phyloP scores from a whole-genome alignment of 2,888 invertebrate species.

The Leptothorax acervorum region DNA sequence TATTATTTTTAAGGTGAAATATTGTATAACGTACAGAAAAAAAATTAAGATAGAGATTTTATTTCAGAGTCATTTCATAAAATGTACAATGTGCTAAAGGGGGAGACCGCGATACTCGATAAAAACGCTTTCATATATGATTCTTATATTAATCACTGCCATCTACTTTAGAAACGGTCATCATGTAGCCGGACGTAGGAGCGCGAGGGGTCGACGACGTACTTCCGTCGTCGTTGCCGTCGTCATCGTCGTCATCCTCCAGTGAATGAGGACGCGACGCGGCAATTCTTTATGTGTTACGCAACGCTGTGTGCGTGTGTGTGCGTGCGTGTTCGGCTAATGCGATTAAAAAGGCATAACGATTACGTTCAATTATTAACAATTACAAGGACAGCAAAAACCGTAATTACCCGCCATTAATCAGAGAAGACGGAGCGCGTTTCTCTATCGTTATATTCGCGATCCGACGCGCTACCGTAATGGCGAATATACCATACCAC shows the following conservation, averaged over 20 bases:
- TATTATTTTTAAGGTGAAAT: neutral
- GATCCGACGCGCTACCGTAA: conserved; percentile 12
- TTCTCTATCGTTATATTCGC: conserved; percentile 55
- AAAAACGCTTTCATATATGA: conserved; percentile 13
- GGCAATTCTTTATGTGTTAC: conserved; percentile 76
- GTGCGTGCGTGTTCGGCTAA: conserved; percentile 68
- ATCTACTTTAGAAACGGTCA: conserved; percentile 19
- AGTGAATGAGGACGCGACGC: conserved; percentile 50
- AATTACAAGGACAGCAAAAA: conserved; percentile 83
- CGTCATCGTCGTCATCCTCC: conserved; percentile 36
- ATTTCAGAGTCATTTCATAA: neutral
- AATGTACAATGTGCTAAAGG: neutral
- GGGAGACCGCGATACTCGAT: neutral
- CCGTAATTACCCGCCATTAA: conserved; percentile 83
- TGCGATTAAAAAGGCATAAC: conserved; percentile 83
- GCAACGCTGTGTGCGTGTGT: conserved; percentile 66
- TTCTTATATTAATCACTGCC: conserved; percentile 45
- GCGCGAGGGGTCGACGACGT: conserved; percentile 53
- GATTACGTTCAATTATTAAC: conserved; percentile 84
- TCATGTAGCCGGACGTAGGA: conserved; percentile 54
- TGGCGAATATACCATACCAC: neutral
- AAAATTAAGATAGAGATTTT: conserved; percentile 21
- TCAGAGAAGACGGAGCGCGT: conserved; percentile 76
- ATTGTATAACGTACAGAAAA: neutral
- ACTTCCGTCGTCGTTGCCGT: conserved; percentile 62